A percentile compares a stretch with the other conserved stretches of the same genome.
phyloP scores from a whole-genome alignment of 2,888 invertebrate genomes.

The Eumacrocentrus americanus region DNA sequence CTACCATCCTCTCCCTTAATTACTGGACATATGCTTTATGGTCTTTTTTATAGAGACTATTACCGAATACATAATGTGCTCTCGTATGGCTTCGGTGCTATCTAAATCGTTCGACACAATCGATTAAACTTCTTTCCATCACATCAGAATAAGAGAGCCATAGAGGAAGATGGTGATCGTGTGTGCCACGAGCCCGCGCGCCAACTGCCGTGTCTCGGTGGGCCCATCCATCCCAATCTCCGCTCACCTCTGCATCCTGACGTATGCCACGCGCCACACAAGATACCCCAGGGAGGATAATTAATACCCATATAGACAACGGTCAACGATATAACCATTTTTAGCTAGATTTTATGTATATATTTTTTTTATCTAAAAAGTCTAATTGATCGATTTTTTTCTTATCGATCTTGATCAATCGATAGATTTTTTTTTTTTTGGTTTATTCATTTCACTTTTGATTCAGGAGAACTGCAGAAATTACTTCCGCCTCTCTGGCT shows the following conservation, averaged over 20 bases:
- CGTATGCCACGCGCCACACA: conserved; percentile 24
- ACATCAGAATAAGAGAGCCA: no score
- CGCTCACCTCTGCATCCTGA: neutral
- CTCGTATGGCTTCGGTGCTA: no score
- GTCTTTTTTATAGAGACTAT: no score
- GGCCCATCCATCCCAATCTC: conserved; percentile 3
- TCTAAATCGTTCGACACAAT: neutral
- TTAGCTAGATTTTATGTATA: neutral
- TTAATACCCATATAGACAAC: conserved; percentile 16
- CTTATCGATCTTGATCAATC: neutral
- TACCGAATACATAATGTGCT: no score
- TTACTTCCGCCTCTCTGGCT: neutral
- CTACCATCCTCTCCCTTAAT: no score
- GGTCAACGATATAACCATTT: no score
- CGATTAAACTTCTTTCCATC: neutral
- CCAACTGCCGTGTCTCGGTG: conserved; percentile 3
- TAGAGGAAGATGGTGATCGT: neutral
- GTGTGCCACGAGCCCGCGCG: conserved; percentile 4
- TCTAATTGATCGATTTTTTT: neutral
- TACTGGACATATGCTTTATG: no score
- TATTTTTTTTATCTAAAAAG: neutral
- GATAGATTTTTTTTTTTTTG: neutral
- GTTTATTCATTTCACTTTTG: neutral
- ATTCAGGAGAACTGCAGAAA: neutral
- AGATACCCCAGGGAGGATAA: neutral